Evolutionary conservation across 2,797 vertebrate species (phyloP).

Genomic region (Champsocephalus esox): DNA sequence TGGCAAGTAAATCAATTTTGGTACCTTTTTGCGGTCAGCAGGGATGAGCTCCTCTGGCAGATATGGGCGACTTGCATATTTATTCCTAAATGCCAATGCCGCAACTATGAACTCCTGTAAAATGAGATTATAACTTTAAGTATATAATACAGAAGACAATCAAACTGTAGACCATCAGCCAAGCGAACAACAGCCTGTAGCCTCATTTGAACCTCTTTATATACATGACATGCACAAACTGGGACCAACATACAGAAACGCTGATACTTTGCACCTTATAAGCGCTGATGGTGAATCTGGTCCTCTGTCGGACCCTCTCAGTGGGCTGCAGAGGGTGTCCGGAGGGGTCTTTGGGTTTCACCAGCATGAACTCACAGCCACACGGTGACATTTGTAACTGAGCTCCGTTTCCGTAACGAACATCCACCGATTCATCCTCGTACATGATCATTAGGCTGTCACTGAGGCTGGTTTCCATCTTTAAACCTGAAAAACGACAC

Average conservation of each 20-base stretch:
- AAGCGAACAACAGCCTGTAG: not conserved
- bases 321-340: constrained; percentile 80
- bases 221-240: not conserved
- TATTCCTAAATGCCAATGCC: constrained; percentile 91
- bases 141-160: not conserved
- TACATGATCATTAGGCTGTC: constrained; percentile 84
- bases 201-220: not conserved
- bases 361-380: constrained; percentile 88
- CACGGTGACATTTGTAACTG: constrained; percentile 90
- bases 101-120: constrained; percentile 82
- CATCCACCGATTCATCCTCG: constrained; percentile 87
- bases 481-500: not conserved
- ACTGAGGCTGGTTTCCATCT: constrained; percentile 49
- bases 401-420: constrained; percentile 79
- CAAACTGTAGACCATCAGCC: not conserved
- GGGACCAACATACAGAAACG: not conserved
- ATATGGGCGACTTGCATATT: constrained; percentile 85
- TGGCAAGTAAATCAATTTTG: not conserved
- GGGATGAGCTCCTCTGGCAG: constrained; percentile 86
- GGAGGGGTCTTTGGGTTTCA: constrained; percentile 67
- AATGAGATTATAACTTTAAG: constrained; percentile 1
- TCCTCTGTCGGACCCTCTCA: constrained; percentile 85
- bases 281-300: constrained; percentile 87
- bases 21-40: constrained; percentile 83
- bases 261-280: constrained; percentile 79